Conservation (phyloP, 2,888 invertebrate genomes). For the Neoascia interrupta region DNA sequence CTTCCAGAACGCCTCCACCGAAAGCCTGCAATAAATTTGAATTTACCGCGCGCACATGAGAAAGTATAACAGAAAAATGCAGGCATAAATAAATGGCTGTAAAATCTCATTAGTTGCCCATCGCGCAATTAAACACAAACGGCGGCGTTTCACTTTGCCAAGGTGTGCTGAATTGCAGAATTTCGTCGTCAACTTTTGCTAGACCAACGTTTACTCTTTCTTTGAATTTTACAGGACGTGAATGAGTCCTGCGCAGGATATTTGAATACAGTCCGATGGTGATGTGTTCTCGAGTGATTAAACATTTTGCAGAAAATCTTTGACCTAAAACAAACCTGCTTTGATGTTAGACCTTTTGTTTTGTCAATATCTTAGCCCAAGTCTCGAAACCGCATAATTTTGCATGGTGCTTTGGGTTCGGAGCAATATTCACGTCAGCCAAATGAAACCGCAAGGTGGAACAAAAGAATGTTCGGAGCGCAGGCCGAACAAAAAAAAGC, state of each 20-base stretch:
- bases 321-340: conserved; percentile 19
- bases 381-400: conserved; percentile 1
- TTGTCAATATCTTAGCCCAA: conserved; percentile 13
- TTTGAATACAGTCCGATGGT: too few relatives aligned
- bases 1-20: conserved; percentile 22
- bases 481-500: background rate
- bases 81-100: conserved; percentile 52
- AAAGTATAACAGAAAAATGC: conserved; percentile 45
- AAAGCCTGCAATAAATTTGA: conserved; percentile 47
- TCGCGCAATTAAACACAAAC: conserved; percentile 79
- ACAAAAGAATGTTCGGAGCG: conserved; percentile 30
- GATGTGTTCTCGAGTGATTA: too few relatives aligned
- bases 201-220: background rate
- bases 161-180: conserved; percentile 38
- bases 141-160: conserved; percentile 74
- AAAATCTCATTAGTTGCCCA: conserved; percentile 76
- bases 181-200: conserved; percentile 17
- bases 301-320: too few relatives aligned
- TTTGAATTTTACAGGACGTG: background rate
- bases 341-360: conserved; percentile 9
- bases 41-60: conserved; percentile 43
- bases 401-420: too few relatives aligned
- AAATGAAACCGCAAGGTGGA: background rate
- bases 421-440: background rate
- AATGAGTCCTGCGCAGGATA: background rate